Percentiles rank a stretch among this genome's conserved stretches.
These are phyloP conservation scores for Tipula unca DNA, from an alignment of 2,888 invertebrate species.

Conservation along the genomic window DNA sequence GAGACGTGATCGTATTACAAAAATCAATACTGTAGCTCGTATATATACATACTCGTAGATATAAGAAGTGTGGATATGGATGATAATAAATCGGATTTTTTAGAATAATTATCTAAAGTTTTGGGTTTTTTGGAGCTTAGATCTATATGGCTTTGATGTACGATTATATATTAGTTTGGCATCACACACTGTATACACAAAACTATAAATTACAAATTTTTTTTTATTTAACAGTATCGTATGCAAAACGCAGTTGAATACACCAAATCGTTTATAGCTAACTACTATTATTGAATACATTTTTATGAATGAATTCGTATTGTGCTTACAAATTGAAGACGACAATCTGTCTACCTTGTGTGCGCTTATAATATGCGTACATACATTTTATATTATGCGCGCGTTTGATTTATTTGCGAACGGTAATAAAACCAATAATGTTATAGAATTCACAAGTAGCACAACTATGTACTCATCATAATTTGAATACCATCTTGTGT, in stretches of 20 bases:
- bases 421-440: neutral
- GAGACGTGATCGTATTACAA: neutral
- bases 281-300: neutral
- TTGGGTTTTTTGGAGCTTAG: neutral
- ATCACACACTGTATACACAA: neutral
- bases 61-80: neutral
- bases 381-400: too few species aligned
- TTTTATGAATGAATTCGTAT: neutral
- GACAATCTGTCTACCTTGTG: neutral
- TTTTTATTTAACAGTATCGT: neutral
- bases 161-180: neutral
- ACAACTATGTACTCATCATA: neutral
- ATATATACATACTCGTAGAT: neutral
- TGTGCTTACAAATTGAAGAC: neutral
- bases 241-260: neutral
- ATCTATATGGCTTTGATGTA: neutral
- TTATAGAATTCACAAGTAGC: neutral
- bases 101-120: neutral
- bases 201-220: neutral
- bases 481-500: neutral
- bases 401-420: neutral
- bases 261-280: neutral
- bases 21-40: neutral
- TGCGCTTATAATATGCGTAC: neutral
- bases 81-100: neutral